A percentile compares a stretch with the other conserved stretches of the same genome.
These are phyloP conservation scores for Asobara japonica DNA, from an alignment of 1,140 invertebrate genomes.

Conservation along the genomic window DNA sequence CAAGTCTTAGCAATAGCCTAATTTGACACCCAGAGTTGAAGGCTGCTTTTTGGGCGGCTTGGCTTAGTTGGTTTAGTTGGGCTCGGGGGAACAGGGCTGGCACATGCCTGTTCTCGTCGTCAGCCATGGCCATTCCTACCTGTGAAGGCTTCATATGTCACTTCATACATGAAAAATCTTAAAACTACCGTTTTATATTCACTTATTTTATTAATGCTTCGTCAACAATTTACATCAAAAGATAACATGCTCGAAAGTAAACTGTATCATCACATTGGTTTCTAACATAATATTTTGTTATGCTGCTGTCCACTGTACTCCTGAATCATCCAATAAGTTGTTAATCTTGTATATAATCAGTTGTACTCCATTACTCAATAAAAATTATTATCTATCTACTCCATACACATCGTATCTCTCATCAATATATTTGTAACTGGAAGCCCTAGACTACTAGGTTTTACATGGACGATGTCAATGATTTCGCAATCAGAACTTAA, in stretches of 20 bases:
- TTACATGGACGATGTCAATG: conserved; percentile 65
- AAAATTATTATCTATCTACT: conserved; percentile 65
- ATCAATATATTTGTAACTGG: conserved; percentile 54
- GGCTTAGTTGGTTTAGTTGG: too few species aligned
- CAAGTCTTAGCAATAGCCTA: too few species aligned
- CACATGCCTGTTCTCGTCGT: too few species aligned
- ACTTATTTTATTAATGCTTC: conserved; percentile 15
- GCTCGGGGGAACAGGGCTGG: too few species aligned
- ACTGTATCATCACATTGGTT: conserved; percentile 42
- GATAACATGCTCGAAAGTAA: conserved; percentile 62
- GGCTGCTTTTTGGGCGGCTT: too few species aligned
- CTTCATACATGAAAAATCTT: too few species aligned
- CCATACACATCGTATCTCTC: conserved; percentile 56
- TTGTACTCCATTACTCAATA: conserved; percentile 35
- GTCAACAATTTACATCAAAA: conserved; percentile 65
- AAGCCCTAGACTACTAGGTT: conserved; percentile 68
- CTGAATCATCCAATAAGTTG: neutral
- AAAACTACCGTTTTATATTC: too few species aligned
- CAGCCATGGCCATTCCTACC: too few species aligned
- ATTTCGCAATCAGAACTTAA: conserved; percentile 35
- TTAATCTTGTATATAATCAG: neutral
- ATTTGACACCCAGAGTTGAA: too few species aligned
- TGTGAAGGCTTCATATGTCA: too few species aligned
- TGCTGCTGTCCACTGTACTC: neutral
- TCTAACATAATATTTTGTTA: neutral